A percentile compares a stretch with the other conserved stretches of the same genome.
Evolutionary conservation across 1,140 invertebrate genomes (phyloP).

Genomic region (Archivesica marissinica): DNA sequence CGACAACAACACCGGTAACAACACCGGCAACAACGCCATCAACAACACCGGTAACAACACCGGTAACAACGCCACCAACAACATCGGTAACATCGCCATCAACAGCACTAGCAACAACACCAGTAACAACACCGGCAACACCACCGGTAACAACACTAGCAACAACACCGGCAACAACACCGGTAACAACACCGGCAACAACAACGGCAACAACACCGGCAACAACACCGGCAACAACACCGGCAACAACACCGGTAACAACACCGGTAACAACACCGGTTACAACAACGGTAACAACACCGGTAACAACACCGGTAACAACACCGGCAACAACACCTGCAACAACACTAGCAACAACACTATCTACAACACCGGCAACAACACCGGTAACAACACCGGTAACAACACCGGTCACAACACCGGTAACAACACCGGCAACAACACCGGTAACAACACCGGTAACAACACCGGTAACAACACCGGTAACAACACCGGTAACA

Average conservation of each 20-base stretch:
- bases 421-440: constrained; percentile 1
- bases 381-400: constrained; percentile 1
- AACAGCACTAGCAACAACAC: too few relatives aligned
- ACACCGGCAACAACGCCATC: too few relatives aligned
- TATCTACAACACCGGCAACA: too few relatives aligned
- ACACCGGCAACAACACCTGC: too few relatives aligned
- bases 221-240: constrained; percentile 1
- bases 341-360: too few relatives aligned
- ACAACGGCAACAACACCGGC: neutral
- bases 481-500: constrained; percentile 1
- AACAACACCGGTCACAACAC: neutral
- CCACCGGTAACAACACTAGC: neutral
- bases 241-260: constrained; percentile 1
- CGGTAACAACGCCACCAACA: too few relatives aligned
- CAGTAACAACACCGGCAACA: too few relatives aligned
- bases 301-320: too few relatives aligned
- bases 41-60: too few relatives aligned
- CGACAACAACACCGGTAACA: too few relatives aligned
- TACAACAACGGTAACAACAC: neutral
- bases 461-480: constrained; percentile 1
- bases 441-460: constrained; percentile 1
- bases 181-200: constrained; percentile 1
- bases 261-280: constrained; percentile 1
- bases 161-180: constrained; percentile 1
- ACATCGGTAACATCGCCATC: too few relatives aligned